phyloP scores from a whole-genome alignment of 2,113 vertebrate genomes.

The Nibea albiflora region DNA sequence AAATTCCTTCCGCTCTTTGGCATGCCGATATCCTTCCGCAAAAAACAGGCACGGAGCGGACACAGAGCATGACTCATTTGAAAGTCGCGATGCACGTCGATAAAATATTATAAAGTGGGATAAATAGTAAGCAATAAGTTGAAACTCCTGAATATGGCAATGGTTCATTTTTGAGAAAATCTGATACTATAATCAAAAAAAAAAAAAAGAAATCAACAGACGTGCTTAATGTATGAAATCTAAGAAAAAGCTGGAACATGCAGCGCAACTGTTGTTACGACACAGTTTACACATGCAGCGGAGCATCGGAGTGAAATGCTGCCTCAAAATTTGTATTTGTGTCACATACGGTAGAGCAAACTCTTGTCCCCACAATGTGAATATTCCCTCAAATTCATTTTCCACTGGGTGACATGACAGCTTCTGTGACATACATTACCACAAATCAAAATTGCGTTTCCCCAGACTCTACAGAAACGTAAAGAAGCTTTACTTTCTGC shows the following conservation, averaged over 20 bases:
- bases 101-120: not conserved
- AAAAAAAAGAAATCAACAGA: not conserved
- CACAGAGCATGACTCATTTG: not conserved
- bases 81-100: not conserved
- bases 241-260: not conserved
- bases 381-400: slow-evolving; percentile 18
- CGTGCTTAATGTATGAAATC: not conserved
- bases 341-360: slow-evolving; percentile 5
- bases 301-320: not conserved
- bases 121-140: not conserved
- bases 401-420: slow-evolving; percentile 8
- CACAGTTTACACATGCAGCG: not conserved
- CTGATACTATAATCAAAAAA: not conserved
- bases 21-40: slow-evolving; percentile 5
- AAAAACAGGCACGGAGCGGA: slow-evolving; percentile 13
- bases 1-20: slow-evolving; percentile 19
- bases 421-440: slow-evolving; percentile 13
- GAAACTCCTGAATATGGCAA: not conserved
- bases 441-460: slow-evolving; percentile 15
- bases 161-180: not conserved
- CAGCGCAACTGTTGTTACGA: not conserved
- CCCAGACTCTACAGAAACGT: slow-evolving; percentile 24
- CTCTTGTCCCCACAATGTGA: slow-evolving; percentile 10
- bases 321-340: slow-evolving; percentile 11
- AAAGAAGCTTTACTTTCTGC: slow-evolving; percentile 10